Evolutionary conservation across 2,113 vertebrate species (phyloP).

Genomic region (Ammospiza nelsoni): DNA sequence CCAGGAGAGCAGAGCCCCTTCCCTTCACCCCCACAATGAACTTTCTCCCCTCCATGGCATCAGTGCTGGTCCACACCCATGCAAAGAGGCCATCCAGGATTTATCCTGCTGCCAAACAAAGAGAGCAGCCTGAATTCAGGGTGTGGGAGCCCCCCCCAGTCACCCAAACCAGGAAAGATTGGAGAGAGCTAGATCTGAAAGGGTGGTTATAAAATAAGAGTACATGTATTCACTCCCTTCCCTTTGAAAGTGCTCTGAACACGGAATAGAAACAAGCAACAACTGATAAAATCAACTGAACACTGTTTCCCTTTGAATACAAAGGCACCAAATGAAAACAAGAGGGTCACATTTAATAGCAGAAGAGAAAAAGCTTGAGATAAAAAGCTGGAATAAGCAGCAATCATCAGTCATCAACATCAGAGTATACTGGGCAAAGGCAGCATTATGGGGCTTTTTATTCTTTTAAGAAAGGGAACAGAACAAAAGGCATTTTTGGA

Average conservation of each 20-base stretch:
- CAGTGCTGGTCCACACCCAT: not conserved
- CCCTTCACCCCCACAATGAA: rapidly evolving
- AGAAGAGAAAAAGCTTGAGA: not conserved
- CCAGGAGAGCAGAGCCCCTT: not conserved
- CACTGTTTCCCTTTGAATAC: not conserved
- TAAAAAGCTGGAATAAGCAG: constrained; percentile 8
- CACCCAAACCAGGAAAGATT: rapidly evolving
- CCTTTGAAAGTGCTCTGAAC: not conserved
- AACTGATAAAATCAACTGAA: not conserved
- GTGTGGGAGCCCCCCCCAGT: not conserved
- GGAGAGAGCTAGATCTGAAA: not conserved
- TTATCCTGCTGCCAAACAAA: not conserved
- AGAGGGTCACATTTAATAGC: constrained; percentile 3
- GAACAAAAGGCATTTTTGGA: not conserved
- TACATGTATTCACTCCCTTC: rapidly evolving
- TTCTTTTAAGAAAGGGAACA: not conserved
- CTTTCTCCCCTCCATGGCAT: not conserved
- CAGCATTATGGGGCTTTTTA: not conserved
- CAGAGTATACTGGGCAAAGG: not conserved
- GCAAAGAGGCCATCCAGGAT: not conserved
- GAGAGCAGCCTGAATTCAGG: not conserved
- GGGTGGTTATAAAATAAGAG: not conserved
- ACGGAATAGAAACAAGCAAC: not conserved
- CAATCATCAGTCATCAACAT: constrained; percentile 32
- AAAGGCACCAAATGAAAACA: constrained; percentile 16